A percentile compares a stretch with the other conserved stretches of the same genome.
These are phyloP conservation scores for Athripsodes cinereus DNA, from an alignment of 2,888 invertebrate genomes.

Conservation along the genomic window DNA sequence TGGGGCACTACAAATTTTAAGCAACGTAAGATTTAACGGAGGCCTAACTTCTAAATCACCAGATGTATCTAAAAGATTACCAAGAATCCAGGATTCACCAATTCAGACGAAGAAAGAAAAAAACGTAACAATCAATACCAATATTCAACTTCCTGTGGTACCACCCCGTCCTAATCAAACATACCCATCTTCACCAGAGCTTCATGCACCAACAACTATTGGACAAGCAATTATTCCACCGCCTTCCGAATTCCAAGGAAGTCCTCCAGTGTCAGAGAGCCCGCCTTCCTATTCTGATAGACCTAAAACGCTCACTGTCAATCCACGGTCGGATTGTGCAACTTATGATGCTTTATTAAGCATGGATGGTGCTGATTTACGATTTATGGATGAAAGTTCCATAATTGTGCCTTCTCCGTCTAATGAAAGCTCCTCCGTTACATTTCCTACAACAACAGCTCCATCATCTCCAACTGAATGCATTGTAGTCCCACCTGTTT, in stretches of 20 bases:
- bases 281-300: slow-evolving; percentile 53
- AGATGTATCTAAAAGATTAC: slow-evolving; percentile 27
- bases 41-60: slow-evolving; percentile 37
- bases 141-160: not conserved
- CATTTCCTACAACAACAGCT: slow-evolving; percentile 52
- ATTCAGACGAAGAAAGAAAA: not conserved
- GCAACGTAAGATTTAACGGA: slow-evolving; percentile 50
- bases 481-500: slow-evolving; percentile 43
- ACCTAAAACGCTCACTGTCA: slow-evolving; percentile 50
- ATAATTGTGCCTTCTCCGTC: slow-evolving; percentile 73
- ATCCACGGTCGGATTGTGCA: slow-evolving; percentile 45
- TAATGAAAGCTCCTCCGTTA: slow-evolving; percentile 66
- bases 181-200: slow-evolving; percentile 24
- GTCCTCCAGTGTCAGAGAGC: slow-evolving; percentile 59
- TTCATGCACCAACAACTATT: slow-evolving; percentile 44
- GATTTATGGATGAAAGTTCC: slow-evolving; percentile 90
- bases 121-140: not conserved
- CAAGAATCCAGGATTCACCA: slow-evolving; percentile 30
- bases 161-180: not conserved
- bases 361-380: slow-evolving; percentile 79
- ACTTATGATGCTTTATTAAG: slow-evolving; percentile 73
- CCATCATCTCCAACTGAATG: slow-evolving; percentile 55
- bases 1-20: slow-evolving; percentile 49
- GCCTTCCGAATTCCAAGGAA: slow-evolving; percentile 66
- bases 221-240: slow-evolving; percentile 69